These are phyloP conservation scores for Muraenolepis orangiensis DNA, from an alignment of 2,797 vertebrate genomes.

Conservation along the genomic window DNA sequence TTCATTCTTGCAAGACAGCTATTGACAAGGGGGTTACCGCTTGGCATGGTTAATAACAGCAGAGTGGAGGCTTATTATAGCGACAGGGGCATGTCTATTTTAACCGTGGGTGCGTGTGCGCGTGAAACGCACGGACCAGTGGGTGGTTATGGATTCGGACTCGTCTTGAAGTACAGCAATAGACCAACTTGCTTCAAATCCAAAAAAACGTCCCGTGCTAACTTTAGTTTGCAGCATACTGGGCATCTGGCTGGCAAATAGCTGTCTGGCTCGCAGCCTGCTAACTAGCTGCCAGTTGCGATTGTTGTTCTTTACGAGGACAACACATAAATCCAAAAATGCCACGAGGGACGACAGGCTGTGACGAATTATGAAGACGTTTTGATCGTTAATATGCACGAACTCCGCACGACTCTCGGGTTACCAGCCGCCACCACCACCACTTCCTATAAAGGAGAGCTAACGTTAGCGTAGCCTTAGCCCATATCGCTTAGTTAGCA, in stretches of 20 bases:
- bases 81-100: conserved; percentile 67
- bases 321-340: conserved; percentile 6
- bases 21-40: conserved; percentile 39
- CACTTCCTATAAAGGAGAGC: conserved; percentile 49
- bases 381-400: conserved; percentile 34
- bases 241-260: conserved; percentile 11
- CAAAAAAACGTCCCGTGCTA: conserved; percentile 74
- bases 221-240: conserved; percentile 41
- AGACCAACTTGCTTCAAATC: conserved; percentile 61
- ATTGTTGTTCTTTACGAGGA: conserved; percentile 11
- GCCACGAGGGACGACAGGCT: background rate
- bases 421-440: conserved; percentile 39
- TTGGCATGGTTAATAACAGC: conserved; percentile 37
- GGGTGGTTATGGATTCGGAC: conserved; percentile 23
- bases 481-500: conserved; percentile 45
- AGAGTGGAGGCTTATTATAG: conserved; percentile 62
- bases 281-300: conserved; percentile 36
- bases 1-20: conserved; percentile 18
- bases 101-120: conserved; percentile 42
- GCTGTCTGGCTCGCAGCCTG: conserved; percentile 32
- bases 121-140: conserved; percentile 41
- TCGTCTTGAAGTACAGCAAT: conserved; percentile 15
- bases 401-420: conserved; percentile 33
- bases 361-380: conserved; percentile 9
- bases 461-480: conserved; percentile 47